Evolutionary conservation across 2,888 invertebrate species (phyloP).

Genomic region (Apamea sordens): DNA sequence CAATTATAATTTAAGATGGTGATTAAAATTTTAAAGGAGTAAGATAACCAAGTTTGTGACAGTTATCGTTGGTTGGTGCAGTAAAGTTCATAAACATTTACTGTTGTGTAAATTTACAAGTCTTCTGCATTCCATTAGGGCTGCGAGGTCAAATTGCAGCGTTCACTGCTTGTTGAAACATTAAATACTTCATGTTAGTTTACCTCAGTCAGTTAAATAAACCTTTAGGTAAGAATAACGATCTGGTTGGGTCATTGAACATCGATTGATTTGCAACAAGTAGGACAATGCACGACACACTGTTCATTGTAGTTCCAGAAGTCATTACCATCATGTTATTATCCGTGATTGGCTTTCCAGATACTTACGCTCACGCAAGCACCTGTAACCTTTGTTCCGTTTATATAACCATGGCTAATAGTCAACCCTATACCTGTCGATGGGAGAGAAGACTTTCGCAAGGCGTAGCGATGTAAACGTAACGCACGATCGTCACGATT

Average conservation of each 20-base stretch:
- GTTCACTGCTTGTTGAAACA: conserved; percentile 15
- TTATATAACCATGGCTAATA: conserved; percentile 37
- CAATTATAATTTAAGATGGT: neutral
- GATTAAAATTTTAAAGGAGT: neutral
- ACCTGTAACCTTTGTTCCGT: conserved; percentile 24
- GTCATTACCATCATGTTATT: conserved; percentile 32
- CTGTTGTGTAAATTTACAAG: conserved; percentile 38
- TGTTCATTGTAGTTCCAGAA: conserved; percentile 23
- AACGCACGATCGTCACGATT: conserved; percentile 72
- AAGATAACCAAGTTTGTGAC: conserved; percentile 8
- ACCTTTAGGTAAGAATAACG: conserved; percentile 15
- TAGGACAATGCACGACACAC: conserved; percentile 31
- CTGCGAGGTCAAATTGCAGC: conserved; percentile 30
- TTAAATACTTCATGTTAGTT: conserved; percentile 1
- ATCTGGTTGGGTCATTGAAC: conserved; percentile 33
- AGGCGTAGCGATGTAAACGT: conserved; percentile 60
- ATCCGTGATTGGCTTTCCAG: conserved; percentile 16
- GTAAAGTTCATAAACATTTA: conserved; percentile 26
- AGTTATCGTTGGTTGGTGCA: conserved; percentile 5
- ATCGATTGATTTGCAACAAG: conserved; percentile 42
- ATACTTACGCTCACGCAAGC: conserved; percentile 11
- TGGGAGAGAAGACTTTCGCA: conserved; percentile 58
- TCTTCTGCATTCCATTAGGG: conserved; percentile 25
- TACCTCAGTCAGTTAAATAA: neutral
- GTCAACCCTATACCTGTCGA: conserved; percentile 48